phyloP scores from a whole-genome alignment of 2,113 vertebrate genomes.

The Zosterops pallidus region DNA sequence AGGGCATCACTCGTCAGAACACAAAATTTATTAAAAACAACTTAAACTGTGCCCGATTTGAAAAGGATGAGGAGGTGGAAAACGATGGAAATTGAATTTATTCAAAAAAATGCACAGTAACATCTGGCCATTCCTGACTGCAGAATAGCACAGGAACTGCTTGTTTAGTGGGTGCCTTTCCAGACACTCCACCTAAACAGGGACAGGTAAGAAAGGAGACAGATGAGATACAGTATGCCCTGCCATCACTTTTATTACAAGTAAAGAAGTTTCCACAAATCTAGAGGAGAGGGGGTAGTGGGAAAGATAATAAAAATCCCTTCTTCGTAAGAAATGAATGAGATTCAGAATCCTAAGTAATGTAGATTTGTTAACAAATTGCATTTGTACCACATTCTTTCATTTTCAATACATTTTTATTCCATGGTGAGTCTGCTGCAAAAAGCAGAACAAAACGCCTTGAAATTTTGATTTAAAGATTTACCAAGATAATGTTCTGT shows the following conservation, averaged over 20 bases:
- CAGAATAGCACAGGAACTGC: background rate
- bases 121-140: background rate
- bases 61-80: background rate
- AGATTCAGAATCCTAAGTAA: background rate
- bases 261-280: background rate
- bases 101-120: background rate
- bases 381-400: background rate
- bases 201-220: background rate
- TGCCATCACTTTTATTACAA: background rate
- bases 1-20: background rate
- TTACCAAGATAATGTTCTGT: background rate
- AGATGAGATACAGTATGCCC: background rate
- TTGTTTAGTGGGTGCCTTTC: background rate
- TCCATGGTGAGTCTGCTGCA: background rate
- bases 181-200: background rate
- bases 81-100: background rate
- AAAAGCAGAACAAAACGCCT: background rate
- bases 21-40: background rate
- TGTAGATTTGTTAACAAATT: background rate
- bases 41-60: background rate
- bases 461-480: background rate
- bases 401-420: background rate
- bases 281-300: background rate
- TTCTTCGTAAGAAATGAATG: background rate
- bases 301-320: background rate